phyloP scores from a whole-genome alignment of 1,140 invertebrate genomes.

The Drosophila bocki region DNA sequence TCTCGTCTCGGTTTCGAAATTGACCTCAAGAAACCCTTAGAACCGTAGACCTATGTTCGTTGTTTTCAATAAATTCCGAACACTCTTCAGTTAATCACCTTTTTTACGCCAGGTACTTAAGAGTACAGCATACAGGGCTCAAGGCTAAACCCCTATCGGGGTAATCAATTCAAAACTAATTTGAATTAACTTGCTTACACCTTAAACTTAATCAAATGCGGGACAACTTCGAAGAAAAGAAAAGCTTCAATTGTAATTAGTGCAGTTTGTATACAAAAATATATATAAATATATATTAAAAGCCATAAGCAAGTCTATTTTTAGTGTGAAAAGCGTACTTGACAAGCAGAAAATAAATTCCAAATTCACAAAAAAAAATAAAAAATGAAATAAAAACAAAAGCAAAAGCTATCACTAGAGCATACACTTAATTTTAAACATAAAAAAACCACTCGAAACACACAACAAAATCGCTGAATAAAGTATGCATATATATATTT shows the following conservation, averaged over 20 bases:
- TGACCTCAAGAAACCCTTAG: slow-evolving; percentile 20
- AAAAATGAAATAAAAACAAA: not conserved
- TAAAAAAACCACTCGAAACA: slow-evolving; percentile 22
- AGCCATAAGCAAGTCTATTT: slow-evolving; percentile 42
- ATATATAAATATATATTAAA: slow-evolving; percentile 35
- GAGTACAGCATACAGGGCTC: slow-evolving; percentile 24
- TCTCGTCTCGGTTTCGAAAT: slow-evolving; percentile 11
- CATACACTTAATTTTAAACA: slow-evolving; percentile 30
- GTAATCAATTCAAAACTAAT: slow-evolving; percentile 18
- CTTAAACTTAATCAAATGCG: slow-evolving; percentile 14
- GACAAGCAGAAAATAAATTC: slow-evolving; percentile 32
- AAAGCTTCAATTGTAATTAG: slow-evolving; percentile 42
- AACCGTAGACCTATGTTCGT: not conserved
- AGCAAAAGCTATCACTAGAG: slow-evolving; percentile 16
- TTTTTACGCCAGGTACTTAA: slow-evolving; percentile 49
- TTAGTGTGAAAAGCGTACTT: slow-evolving; percentile 27
- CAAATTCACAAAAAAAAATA: slow-evolving; percentile 10
- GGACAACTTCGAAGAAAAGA: not conserved
- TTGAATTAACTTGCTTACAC: slow-evolving; percentile 20
- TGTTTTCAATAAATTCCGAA: slow-evolving; percentile 16
- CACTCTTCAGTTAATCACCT: slow-evolving; percentile 10
- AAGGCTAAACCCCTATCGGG: slow-evolving; percentile 1
- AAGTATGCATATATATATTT: slow-evolving; percentile 50
- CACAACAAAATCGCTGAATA: slow-evolving; percentile 41
- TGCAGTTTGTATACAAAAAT: slow-evolving; percentile 41